Evolutionary conservation across 1,140 invertebrate species (phyloP), one percentile per base, ranked within the genome.

Genomic region (Drosophila sulfurigaster): DNA sequence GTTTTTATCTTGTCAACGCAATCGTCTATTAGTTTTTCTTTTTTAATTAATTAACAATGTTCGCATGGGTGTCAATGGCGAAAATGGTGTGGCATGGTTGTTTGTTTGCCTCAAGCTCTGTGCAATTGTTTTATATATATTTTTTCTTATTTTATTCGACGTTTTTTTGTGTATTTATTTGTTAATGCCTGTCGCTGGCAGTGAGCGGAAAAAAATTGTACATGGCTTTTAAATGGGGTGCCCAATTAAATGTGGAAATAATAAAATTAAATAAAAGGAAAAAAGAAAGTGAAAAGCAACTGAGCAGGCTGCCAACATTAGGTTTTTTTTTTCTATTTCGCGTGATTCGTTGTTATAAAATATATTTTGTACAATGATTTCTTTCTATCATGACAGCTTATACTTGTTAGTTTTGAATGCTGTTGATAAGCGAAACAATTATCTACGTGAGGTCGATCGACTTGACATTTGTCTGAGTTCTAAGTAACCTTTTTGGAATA

Each of bases 1-100:
- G 49, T 77, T 88, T 25, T 88, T 88, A 87, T 87, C 82, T 88
- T 83, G 80, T 88, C 82, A 87, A 82, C 83, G 83, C 83, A 82
- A 87, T 87, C 82, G 82, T 54, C 83, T 88, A 80, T 88, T 75
- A 82, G 82, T 88, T 79, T 75, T 72, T 87, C 82, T 73, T 49
- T 71, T 79, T 79, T 67, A 79, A 86, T 86, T 86, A 86, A 86
- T 86, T 86, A 86, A 86, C 83, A 83, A 79, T 78, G 81, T 80
- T 87, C 73, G 82, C 83, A 87, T 80, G 82, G 79, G 82, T 87
- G 80, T 87, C 82, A 88, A 82, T 86, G 83, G 81, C 81, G 38
- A 52, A 75, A 75, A 75, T 59, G 54, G 52, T 46, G 62, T 65
- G 75, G 77, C 77, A 63, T 38, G 72, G 49, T 64, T 78, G 45